phyloP scores from a whole-genome alignment of 1,140 invertebrate genomes.

The Ridgeia piscesae region DNA sequence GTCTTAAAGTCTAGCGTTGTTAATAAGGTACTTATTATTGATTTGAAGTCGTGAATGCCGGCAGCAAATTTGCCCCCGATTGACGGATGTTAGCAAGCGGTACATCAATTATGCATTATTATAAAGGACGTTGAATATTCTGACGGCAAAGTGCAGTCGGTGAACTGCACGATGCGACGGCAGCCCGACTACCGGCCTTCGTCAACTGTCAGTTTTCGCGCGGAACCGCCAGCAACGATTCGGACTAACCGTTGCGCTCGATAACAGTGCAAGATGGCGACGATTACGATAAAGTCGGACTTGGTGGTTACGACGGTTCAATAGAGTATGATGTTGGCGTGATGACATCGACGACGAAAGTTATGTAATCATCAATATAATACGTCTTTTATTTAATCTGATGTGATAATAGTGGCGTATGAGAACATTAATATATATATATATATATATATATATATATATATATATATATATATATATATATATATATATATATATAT shows the following conservation, averaged over 20 bases:
- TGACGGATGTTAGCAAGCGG: conserved; percentile 3
- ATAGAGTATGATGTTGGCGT: background rate
- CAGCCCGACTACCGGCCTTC: background rate
- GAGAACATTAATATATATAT: too few species aligned
- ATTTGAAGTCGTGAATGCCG: background rate
- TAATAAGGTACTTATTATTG: background rate
- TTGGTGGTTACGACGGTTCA: background rate
- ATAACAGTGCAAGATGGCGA: too few species aligned
- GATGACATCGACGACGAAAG: background rate
- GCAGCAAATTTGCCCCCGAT: background rate
- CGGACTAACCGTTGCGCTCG: background rate
- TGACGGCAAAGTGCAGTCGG: background rate
- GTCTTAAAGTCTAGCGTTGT: background rate
- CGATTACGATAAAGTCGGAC: too few species aligned
- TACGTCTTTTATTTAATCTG: too few species aligned
- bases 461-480: too few species aligned
- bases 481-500: too few species aligned
- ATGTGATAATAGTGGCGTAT: too few species aligned
- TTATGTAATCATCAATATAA: too few species aligned
- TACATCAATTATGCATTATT: conserved; percentile 6
- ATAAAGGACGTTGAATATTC: conserved; percentile 1
- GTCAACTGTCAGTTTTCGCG: background rate
- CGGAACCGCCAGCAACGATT: background rate
- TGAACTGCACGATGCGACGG: background rate
- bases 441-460: too few species aligned